Evolutionary conservation across 2,113 vertebrate genomes (phyloP).

Genomic region (Rhinichthys klamathensis): DNA sequence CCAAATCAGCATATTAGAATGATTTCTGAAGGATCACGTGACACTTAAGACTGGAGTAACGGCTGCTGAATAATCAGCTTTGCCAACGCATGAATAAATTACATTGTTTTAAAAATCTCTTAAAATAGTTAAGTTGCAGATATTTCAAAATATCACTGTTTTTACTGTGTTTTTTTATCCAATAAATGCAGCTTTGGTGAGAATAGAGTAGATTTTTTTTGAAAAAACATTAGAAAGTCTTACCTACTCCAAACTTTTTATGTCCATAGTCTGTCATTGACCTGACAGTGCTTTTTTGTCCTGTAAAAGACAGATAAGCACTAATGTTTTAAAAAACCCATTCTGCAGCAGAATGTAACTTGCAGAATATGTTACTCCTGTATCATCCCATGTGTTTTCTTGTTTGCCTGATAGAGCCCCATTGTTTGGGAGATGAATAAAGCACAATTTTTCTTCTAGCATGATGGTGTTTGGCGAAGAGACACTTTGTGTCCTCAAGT

Average conservation of each 20-base stretch:
- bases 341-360: not conserved
- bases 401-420: conserved; percentile 22
- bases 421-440: conserved; percentile 7
- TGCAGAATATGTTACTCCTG: not conserved
- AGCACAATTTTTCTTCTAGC: conserved; percentile 29
- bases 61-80: too few species aligned
- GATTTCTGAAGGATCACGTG: too few species aligned
- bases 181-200: not conserved
- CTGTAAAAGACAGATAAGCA: not conserved
- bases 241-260: too few species aligned
- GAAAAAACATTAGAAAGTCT: too few species aligned
- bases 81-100: too few species aligned
- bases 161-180: not conserved
- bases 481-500: conserved; percentile 16
- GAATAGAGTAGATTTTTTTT: too few species aligned
- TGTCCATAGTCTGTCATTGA: not conserved
- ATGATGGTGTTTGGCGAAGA: conserved; percentile 15
- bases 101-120: too few species aligned
- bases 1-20: too few species aligned
- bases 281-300: not conserved
- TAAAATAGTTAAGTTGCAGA: not conserved
- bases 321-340: not conserved
- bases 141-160: not conserved
- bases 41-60: too few species aligned
- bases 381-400: conserved; percentile 1